Conservation (phyloP, 1,140 invertebrate species). For the Thaumatotibia leucotreta region DNA sequence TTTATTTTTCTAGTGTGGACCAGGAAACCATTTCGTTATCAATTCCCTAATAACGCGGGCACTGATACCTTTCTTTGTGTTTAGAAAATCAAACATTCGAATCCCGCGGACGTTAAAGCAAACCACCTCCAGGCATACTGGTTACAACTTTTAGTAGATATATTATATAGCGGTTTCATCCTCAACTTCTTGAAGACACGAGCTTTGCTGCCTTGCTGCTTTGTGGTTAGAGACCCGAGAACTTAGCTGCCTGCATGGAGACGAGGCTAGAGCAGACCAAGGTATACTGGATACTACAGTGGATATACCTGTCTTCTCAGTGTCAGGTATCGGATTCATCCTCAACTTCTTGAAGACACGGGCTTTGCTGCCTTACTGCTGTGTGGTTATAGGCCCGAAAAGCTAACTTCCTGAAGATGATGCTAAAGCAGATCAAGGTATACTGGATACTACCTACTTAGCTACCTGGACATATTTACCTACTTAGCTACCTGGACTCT, state of each 20-base stretch:
- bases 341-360: too few relatives aligned
- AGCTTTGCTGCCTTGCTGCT: constrained; percentile 79
- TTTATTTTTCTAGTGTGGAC: too few relatives aligned
- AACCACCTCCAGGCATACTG: neutral
- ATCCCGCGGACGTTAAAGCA: neutral
- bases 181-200: constrained; percentile 81
- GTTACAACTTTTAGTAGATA: neutral
- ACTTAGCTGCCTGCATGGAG: constrained; percentile 67
- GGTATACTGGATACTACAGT: too few relatives aligned
- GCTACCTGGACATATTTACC: too few relatives aligned
- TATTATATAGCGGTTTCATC: too few relatives aligned
- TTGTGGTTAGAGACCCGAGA: constrained; percentile 79
- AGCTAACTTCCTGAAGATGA: constrained; percentile 72
- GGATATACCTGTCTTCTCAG: constrained; percentile 29
- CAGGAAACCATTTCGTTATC: too few relatives aligned
- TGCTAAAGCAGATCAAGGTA: too few relatives aligned
- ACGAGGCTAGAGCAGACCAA: neutral
- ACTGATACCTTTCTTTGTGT: too few relatives aligned
- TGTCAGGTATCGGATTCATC: constrained; percentile 63
- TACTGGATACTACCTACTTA: neutral
- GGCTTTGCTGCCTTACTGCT: constrained; percentile 79
- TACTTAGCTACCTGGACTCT: constrained; percentile 37
- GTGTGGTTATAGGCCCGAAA: constrained; percentile 79
- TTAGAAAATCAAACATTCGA: too few relatives aligned
- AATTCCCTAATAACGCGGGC: neutral